Conservation (phyloP, 2,113 vertebrate genomes). For the Sminthopsis crassicaudata region DNA sequence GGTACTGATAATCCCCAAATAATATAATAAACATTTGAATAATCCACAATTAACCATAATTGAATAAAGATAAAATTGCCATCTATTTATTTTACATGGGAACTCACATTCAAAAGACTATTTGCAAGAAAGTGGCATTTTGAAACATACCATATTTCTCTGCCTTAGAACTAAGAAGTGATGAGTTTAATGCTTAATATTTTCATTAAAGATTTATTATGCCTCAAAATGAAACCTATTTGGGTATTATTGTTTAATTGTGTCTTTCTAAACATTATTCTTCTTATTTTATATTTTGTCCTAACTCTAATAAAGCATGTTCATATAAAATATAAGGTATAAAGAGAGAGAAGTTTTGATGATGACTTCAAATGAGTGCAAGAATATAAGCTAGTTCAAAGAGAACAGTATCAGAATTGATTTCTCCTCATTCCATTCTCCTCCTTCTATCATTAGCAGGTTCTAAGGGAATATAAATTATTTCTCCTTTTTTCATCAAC, state of each 20-base stretch:
- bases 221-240: neutral
- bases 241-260: neutral
- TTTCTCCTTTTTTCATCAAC: neutral
- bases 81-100: neutral
- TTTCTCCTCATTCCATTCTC: neutral
- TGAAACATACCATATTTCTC: neutral
- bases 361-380: neutral
- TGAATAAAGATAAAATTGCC: neutral
- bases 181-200: neutral
- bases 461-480: neutral
- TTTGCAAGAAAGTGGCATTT: neutral
- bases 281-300: neutral
- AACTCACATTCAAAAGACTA: neutral
- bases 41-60: neutral
- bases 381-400: neutral
- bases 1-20: neutral
- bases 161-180: neutral
- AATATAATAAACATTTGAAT: neutral
- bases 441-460: neutral
- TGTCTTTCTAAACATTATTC: neutral
- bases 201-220: neutral
- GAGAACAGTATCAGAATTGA: neutral
- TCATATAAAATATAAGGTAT: neutral
- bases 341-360: neutral
- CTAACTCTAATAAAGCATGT: neutral